These are phyloP conservation scores for Brachyptera putata DNA, from an alignment of 2,888 invertebrate species.

Conservation along the genomic window DNA sequence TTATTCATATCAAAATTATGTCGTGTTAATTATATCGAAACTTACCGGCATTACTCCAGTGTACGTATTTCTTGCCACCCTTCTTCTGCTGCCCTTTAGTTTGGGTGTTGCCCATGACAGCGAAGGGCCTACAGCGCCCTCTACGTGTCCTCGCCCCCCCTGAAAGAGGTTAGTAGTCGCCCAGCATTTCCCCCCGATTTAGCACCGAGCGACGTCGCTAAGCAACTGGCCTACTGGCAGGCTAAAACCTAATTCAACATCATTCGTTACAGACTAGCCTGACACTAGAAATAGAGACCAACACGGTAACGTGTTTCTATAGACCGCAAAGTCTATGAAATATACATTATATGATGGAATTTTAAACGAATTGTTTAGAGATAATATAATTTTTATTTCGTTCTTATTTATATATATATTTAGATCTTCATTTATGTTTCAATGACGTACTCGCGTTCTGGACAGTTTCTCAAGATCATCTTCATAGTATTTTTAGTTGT, in stretches of 20 bases:
- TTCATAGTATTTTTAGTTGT: no score
- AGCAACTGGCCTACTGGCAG: not conserved
- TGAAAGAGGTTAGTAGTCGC: not conserved
- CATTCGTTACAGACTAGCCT: not conserved
- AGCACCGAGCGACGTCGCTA: not conserved
- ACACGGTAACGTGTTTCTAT: no score
- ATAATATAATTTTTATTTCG: not conserved
- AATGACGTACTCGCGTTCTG: no score
- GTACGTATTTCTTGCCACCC: slow-evolving; percentile 67
- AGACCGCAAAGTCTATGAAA: not conserved
- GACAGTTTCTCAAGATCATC: no score
- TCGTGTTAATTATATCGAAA: no score
- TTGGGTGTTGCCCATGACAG: slow-evolving; percentile 60
- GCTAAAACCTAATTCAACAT: not conserved
- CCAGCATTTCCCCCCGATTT: slow-evolving; percentile 11
- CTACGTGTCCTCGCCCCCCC: no score
- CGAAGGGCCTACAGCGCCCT: not conserved
- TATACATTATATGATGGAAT: not conserved
- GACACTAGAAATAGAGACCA: no score
- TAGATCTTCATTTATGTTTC: no score
- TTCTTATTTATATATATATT: no score
- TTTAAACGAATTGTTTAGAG: not conserved
- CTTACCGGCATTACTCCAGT: slow-evolving; percentile 83
- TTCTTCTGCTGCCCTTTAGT: slow-evolving; percentile 54
- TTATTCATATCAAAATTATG: no score